phyloP scores from a whole-genome alignment of 1,140 invertebrate species.

The Diorhabda carinulata region DNA sequence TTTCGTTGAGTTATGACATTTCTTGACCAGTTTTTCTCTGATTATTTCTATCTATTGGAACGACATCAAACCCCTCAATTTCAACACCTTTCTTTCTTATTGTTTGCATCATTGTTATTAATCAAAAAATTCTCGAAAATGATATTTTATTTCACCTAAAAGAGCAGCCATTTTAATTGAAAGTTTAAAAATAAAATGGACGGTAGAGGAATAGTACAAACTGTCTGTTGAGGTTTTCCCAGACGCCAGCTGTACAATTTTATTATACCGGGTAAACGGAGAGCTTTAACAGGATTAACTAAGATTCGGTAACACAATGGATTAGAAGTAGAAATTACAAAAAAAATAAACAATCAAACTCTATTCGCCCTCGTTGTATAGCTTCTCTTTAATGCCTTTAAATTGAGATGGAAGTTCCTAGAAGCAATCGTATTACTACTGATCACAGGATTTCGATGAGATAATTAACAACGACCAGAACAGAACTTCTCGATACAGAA shows the following conservation, averaged over 20 bases:
- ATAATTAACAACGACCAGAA: background rate
- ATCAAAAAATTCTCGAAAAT: too few species aligned
- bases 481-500: too few species aligned
- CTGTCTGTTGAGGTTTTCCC: background rate
- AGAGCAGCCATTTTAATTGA: background rate
- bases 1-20: too few species aligned
- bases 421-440: background rate
- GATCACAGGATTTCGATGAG: background rate
- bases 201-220: background rate
- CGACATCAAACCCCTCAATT: too few species aligned
- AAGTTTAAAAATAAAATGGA: background rate
- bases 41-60: too few species aligned
- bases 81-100: too few species aligned
- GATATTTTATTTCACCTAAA: background rate
- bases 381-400: background rate
- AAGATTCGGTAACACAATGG: background rate
- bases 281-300: background rate
- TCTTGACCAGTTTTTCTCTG: too few species aligned
- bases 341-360: background rate
- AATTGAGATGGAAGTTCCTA: slow-evolving; percentile 2
- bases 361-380: background rate
- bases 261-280: slow-evolving; percentile 2
- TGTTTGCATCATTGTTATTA: too few species aligned
- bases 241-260: background rate
- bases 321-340: background rate